phyloP scores from a whole-genome alignment of 2,888 invertebrate genomes.

The Acronicta leporina region DNA sequence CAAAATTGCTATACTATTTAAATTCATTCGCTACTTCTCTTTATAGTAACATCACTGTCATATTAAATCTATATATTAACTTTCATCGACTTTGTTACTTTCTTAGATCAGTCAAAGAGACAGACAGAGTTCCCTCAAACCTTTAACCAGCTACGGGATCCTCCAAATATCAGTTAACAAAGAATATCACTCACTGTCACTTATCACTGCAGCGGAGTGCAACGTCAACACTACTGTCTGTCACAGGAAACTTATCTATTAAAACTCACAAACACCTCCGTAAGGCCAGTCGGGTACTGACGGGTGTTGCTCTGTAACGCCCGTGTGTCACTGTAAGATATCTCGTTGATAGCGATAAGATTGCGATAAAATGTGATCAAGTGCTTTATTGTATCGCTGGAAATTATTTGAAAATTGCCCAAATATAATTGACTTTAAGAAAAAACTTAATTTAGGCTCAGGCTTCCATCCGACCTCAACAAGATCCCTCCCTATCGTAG shows the following conservation, averaged over 20 bases:
- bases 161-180: slow-evolving; percentile 12
- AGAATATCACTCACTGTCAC: slow-evolving; percentile 31
- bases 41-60: no score
- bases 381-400: slow-evolving; percentile 28
- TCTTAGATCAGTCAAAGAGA: background rate
- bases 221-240: slow-evolving; percentile 11
- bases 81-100: no score
- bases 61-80: no score
- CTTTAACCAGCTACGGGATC: background rate
- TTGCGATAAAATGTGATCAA: slow-evolving; percentile 26
- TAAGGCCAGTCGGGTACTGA: slow-evolving; percentile 32
- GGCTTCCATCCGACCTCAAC: no score
- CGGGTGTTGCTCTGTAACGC: slow-evolving; percentile 21
- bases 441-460: no score
- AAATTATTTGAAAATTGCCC: slow-evolving; percentile 41
- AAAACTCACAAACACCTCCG: slow-evolving; percentile 3
- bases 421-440: background rate
- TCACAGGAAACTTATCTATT: slow-evolving; percentile 12
- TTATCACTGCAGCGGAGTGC: slow-evolving; percentile 8
- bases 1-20: no score
- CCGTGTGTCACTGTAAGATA: slow-evolving; percentile 46
- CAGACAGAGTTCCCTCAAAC: background rate
- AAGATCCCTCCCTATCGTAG: no score
- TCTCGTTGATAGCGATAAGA: slow-evolving; percentile 52
- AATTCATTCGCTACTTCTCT: no score